Percentiles rank a stretch among this genome's conserved stretches.
Conservation (phyloP, 2,113 vertebrate genomes). For the Ceyx cyanopectus region DNA sequence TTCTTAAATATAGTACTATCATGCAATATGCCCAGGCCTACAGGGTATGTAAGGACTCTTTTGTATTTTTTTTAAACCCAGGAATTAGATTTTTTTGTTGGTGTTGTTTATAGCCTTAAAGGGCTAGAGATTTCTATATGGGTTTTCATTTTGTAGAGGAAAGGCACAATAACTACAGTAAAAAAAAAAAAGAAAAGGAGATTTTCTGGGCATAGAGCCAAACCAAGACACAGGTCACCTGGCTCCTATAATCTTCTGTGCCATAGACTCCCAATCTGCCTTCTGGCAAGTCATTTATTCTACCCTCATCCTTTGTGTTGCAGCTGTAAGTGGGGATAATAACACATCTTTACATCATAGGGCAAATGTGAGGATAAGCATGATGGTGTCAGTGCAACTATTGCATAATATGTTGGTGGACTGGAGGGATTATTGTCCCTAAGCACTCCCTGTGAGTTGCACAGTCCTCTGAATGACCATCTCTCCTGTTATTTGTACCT, state of each 20-base stretch:
- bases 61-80: background rate
- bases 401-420: slow-evolving; percentile 27
- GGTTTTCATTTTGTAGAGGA: slow-evolving; percentile 38
- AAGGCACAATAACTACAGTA: background rate
- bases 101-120: background rate
- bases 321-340: slow-evolving; percentile 65
- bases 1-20: background rate
- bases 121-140: background rate
- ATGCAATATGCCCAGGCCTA: background rate
- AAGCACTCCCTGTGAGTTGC: background rate
- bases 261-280: slow-evolving; percentile 57
- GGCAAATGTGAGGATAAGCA: slow-evolving; percentile 2
- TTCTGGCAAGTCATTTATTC: slow-evolving; percentile 64
- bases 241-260: slow-evolving; percentile 61
- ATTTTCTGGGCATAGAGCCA: slow-evolving; percentile 59
- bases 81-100: background rate
- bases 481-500: background rate
- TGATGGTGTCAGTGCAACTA: background rate
- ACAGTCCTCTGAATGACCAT: background rate
- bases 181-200: background rate
- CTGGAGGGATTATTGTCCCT: slow-evolving; percentile 18
- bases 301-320: slow-evolving; percentile 55
- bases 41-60: slow-evolving; percentile 2
- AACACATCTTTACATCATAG: slow-evolving; percentile 39
- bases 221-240: slow-evolving; percentile 49